Evolutionary conservation across 2,113 vertebrate genomes (phyloP).

Genomic region (Brachypodius melanocephalos): DNA sequence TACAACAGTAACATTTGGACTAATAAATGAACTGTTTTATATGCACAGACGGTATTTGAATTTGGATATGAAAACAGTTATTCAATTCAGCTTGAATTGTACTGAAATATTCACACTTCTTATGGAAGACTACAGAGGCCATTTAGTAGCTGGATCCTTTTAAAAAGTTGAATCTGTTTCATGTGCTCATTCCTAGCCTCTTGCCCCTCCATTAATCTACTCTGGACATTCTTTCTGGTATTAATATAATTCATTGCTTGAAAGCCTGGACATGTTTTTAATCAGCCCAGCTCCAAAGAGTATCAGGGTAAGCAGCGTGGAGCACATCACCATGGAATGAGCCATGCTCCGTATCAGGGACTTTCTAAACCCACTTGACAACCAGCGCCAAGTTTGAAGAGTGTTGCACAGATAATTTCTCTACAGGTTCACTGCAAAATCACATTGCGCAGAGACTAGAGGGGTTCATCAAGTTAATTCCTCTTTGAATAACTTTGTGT

Average conservation of each 20-base stretch:
- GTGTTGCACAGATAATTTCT: neutral
- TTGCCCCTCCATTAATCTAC: constrained; percentile 52
- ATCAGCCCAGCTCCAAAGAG: neutral
- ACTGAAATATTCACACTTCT: constrained; percentile 75
- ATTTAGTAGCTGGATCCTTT: constrained; percentile 71
- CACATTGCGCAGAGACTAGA: neutral
- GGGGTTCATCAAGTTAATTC: neutral
- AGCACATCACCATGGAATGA: neutral
- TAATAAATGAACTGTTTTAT: constrained; percentile 74
- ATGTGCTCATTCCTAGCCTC: constrained; percentile 61
- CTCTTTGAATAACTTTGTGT: neutral
- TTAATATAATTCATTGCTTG: constrained; percentile 31
- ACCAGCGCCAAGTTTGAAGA: neutral
- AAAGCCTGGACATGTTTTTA: constrained; percentile 13
- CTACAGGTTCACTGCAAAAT: neutral
- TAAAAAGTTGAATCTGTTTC: constrained; percentile 66
- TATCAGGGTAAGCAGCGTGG: neutral
- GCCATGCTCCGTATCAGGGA: neutral
- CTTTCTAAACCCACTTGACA: neutral
- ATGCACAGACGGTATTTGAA: constrained; percentile 75
- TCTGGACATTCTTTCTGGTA: constrained; percentile 41
- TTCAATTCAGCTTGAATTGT: constrained; percentile 72
- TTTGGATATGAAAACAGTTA: constrained; percentile 71
- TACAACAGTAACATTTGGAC: constrained; percentile 69
- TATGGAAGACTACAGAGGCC: constrained; percentile 71